Evolutionary conservation across 2,888 invertebrate species (phyloP).

Genomic region (Matsumyia berberina): DNA sequence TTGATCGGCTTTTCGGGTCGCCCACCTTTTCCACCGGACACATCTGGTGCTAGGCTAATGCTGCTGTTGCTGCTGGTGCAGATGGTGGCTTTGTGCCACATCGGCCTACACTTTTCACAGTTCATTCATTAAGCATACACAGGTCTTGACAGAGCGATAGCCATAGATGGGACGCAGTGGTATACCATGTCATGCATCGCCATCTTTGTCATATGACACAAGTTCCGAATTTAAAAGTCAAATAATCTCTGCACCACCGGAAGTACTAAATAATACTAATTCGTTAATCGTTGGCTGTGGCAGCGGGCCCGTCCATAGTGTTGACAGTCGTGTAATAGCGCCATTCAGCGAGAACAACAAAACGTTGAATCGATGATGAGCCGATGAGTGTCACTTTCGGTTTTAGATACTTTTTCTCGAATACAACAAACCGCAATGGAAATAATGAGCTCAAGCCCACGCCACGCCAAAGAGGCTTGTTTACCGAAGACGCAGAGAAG

Average conservation of each 20-base stretch:
- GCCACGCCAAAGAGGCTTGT: constrained; percentile 28
- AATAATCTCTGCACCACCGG: constrained; percentile 60
- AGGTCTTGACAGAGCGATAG: constrained; percentile 10
- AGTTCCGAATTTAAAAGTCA: constrained; percentile 70
- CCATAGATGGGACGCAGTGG: constrained; percentile 30
- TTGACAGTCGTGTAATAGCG: constrained; percentile 70
- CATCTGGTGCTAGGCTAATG: constrained; percentile 54
- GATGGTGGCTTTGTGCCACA: constrained; percentile 47
- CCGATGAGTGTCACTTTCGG: constrained; percentile 63
- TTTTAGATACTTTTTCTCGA: constrained; percentile 43
- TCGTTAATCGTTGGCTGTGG: constrained; percentile 41
- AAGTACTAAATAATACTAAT: constrained; percentile 67
- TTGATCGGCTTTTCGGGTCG: constrained; percentile 61
- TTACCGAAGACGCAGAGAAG: constrained; percentile 34
- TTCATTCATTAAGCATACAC: constrained; percentile 44
- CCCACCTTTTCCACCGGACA: constrained; percentile 59
- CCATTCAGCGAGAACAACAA: constrained; percentile 44
- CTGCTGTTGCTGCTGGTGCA: constrained; percentile 15
- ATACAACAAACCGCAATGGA: constrained; percentile 55
- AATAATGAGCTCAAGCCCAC: constrained; percentile 57
- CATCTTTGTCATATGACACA: constrained; percentile 63
- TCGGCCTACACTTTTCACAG: constrained; percentile 73
- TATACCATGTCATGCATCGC: constrained; percentile 33
- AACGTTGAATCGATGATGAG: constrained; percentile 46
- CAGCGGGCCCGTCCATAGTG: constrained; percentile 45